Evolutionary conservation across 2,888 invertebrate genomes (phyloP).

Genomic region (Bugula neritina): DNA sequence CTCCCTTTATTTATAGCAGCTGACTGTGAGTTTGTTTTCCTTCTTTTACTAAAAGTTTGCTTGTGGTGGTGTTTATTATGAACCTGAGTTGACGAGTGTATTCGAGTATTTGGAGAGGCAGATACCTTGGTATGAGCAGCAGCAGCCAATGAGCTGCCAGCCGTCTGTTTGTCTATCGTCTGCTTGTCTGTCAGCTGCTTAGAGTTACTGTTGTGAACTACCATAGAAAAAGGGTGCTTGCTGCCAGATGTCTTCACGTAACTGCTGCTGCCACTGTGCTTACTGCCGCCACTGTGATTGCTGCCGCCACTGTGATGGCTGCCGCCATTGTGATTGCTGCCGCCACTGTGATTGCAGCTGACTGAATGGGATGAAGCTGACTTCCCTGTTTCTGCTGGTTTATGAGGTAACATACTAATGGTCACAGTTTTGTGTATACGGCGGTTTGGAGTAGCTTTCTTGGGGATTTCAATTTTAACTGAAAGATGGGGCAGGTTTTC

Average conservation of each 20-base stretch:
- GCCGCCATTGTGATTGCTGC: not conserved
- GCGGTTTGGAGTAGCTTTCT: not conserved
- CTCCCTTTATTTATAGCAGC: not conserved
- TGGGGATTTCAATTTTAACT: not conserved
- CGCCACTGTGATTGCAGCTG: not conserved
- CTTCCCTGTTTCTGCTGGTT: not conserved
- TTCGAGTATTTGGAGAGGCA: not conserved
- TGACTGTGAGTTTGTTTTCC: not conserved
- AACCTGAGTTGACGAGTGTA: not conserved
- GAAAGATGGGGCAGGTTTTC: not conserved
- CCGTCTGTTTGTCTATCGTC: no score
- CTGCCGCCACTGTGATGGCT: no score
- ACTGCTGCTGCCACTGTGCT: not conserved
- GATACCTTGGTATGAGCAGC: not conserved
- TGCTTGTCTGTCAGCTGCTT: no score
- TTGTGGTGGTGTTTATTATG: not conserved
- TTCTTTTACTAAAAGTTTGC: not conserved
- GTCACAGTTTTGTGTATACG: conserved; percentile 6
- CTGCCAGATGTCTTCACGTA: not conserved
- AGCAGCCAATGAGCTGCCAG: not conserved
- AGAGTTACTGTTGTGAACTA: conserved; percentile 7
- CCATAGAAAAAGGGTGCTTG: not conserved
- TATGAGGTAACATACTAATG: not conserved
- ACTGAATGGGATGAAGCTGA: not conserved
- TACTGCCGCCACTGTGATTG: not conserved